Percentiles rank a stretch among this genome's conserved stretches.
Conservation (phyloP, 2,888 invertebrate genomes). For the Leptinotarsa haldemani region DNA sequence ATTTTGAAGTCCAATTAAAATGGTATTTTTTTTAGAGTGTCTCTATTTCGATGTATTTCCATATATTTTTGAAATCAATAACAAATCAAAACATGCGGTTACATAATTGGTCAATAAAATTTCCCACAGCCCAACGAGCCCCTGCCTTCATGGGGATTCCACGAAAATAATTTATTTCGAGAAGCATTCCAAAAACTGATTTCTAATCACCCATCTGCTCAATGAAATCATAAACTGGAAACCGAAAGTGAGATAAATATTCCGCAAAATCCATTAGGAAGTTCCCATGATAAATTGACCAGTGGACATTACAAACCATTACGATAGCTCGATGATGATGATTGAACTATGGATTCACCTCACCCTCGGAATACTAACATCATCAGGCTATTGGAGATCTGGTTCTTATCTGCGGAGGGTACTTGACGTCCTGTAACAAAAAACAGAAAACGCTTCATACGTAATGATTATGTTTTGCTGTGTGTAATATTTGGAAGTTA, state of each 20-base stretch:
- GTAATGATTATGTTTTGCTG: too few relatives aligned
- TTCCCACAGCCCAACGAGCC: not conserved
- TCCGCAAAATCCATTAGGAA: conserved; percentile 61
- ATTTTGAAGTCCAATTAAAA: too few relatives aligned
- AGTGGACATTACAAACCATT: conserved; percentile 66
- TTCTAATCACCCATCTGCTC: conserved; percentile 41
- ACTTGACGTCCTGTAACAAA: conserved; percentile 49
- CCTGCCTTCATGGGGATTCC: not conserved
- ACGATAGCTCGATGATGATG: conserved; percentile 66
- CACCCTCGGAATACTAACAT: conserved; percentile 61
- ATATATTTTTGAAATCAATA: too few relatives aligned
- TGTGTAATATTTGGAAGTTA: too few relatives aligned
- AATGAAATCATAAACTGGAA: conserved; percentile 51
- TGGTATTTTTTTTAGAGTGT: too few relatives aligned
- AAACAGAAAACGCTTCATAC: conserved; percentile 42
- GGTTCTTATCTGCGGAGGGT: conserved; percentile 52
- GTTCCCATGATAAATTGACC: conserved; percentile 61
- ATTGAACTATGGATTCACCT: conserved; percentile 61
- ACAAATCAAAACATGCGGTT: too few relatives aligned
- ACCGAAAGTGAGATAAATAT: conserved; percentile 57
- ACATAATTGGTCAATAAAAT: too few relatives aligned
- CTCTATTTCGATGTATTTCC: too few relatives aligned
- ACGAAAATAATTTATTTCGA: not conserved
- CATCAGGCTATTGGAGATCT: conserved; percentile 59
- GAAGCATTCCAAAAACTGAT: not conserved